Evolutionary conservation across 2,797 vertebrate species (phyloP), one percentile per base, ranked within the genome.

Genomic region (Betta splendens): DNA sequence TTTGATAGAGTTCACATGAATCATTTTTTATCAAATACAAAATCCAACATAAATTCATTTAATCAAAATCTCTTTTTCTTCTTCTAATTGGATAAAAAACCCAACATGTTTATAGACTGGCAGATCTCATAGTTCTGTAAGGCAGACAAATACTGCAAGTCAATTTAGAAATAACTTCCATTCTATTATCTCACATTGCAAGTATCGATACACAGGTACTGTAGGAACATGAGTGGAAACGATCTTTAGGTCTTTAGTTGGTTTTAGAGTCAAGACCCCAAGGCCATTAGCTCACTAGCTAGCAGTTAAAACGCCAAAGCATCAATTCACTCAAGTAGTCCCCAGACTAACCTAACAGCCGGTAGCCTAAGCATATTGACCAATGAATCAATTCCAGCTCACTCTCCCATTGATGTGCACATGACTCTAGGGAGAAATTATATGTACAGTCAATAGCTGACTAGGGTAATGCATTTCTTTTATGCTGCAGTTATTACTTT

Each of bases 311-410:
- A 68, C 63, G 68, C 64, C 66, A 72, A 72, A 50, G 58, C 70
- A 54, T 81, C 65, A 75, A 71, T 74, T 66, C 39, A 54, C 38
- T 83, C 75, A 88, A 87, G 75, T 72, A 75, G 73, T 81, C 71
- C 78, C 84, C 43, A 47, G 71, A 81, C 83, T 58, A 74, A 79
- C 63, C 73, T 72, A 25, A 45, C 48, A 63, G 66, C 66, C 16
- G 3, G 58, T 45, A 79, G 73, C 66, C 69, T 69, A 69, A 84
- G 71, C 62, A 66, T 76, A 83, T 81, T 80, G 84, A 84, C 59
- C 75, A 57, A 71, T 20, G 5, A 74, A 82, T 86, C 85, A 50
- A 87, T 86, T 62, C 40, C 39, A 75, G 75, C 74, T 80, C 58
- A 69, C 58, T 60, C 23, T 7, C 63, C 35, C 60, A 86, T 76